phyloP scores from a whole-genome alignment of 2,888 invertebrate species.

The Serripes groenlandicus region DNA sequence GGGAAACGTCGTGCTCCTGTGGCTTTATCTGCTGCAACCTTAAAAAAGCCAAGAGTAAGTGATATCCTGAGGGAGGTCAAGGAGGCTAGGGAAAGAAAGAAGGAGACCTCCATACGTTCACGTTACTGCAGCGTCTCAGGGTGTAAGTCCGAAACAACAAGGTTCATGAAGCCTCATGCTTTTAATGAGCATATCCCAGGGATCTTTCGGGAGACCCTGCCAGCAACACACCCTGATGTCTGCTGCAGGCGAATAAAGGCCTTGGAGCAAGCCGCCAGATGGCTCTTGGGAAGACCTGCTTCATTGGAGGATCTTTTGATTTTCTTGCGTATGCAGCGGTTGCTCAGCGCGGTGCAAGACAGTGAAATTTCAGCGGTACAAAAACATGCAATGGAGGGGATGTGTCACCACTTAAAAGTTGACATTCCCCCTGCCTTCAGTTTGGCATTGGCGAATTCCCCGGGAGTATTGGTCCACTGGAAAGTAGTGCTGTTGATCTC shows the following conservation, averaged over 20 bases:
- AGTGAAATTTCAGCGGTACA: background rate
- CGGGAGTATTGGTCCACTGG: constrained; percentile 23
- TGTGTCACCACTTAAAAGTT: background rate
- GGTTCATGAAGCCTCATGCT: too few species aligned
- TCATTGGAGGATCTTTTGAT: background rate
- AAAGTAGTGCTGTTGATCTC: constrained; percentile 3
- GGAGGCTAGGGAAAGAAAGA: too few species aligned
- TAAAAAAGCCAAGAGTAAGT: too few species aligned
- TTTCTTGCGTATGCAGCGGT: background rate
- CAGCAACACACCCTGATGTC: too few species aligned
- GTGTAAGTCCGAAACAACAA: too few species aligned
- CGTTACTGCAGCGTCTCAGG: too few species aligned
- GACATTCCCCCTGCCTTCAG: background rate
- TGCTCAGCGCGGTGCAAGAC: background rate
- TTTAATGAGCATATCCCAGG: too few species aligned
- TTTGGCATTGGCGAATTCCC: constrained; percentile 11
- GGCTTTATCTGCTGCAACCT: too few species aligned
- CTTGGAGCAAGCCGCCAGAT: constrained; percentile 7
- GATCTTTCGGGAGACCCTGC: too few species aligned
- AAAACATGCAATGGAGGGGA: background rate
- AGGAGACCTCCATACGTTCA: too few species aligned
- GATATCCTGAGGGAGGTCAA: too few species aligned
- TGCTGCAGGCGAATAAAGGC: background rate
- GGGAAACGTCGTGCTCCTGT: too few species aligned
- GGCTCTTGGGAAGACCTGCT: background rate